Evolutionary conservation across 2,113 vertebrate genomes (phyloP).

Genomic region (Pseudopodoces humilis): DNA sequence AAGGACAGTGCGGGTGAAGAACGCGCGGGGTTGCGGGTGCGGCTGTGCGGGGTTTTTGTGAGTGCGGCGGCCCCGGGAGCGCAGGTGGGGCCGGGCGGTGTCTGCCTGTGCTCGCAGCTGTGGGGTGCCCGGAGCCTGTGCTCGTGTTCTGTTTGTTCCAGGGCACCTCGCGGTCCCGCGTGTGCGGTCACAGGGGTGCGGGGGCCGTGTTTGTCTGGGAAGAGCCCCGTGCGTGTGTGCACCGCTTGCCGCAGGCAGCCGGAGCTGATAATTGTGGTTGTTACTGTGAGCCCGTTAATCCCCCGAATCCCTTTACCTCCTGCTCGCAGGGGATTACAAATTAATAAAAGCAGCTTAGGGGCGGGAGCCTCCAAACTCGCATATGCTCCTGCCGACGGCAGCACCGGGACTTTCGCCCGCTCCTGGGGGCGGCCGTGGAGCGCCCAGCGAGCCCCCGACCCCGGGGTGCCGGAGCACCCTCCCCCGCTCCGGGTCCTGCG

Average conservation of each 20-base stretch:
- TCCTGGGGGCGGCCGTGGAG: neutral
- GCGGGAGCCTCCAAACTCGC: conserved; percentile 20
- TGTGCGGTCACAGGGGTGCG: fast-evolving
- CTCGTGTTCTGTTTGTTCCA: fast-evolving
- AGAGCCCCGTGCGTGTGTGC: neutral
- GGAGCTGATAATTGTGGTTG: conserved; percentile 65
- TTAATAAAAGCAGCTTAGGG: conserved; percentile 70
- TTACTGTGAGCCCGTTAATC: conserved; percentile 70
- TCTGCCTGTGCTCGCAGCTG: fast-evolving
- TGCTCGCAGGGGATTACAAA: conserved; percentile 64
- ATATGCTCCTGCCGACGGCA: conserved; percentile 35
- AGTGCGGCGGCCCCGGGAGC: fast-evolving
- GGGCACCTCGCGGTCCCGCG: fast-evolving
- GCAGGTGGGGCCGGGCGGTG: neutral
- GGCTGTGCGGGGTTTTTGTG: neutral
- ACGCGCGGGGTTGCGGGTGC: fast-evolving
- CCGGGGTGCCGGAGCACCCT: neutral
- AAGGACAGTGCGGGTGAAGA: fast-evolving
- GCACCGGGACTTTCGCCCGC: conserved; percentile 18
- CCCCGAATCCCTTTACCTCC: conserved; percentile 69
- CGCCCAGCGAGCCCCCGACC: fast-evolving
- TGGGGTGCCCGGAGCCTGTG: fast-evolving
- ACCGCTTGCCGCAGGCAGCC: neutral
- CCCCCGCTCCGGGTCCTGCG: fast-evolving
- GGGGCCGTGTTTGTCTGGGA: fast-evolving